Base-by-base conservation (phyloP, 1,140 invertebrate genomes). In the Ceratina calcarata region DNA sequence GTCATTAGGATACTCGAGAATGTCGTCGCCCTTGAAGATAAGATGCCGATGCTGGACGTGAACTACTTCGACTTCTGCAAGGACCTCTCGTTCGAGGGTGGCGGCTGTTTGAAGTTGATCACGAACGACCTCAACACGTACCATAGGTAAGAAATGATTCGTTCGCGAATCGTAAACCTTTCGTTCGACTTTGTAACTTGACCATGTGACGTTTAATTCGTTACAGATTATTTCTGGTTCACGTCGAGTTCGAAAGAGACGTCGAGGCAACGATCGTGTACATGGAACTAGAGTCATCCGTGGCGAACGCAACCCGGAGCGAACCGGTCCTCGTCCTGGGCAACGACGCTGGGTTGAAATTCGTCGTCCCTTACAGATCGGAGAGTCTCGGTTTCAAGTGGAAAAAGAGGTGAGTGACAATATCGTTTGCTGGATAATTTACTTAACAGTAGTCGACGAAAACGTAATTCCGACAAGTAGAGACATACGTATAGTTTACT, bases 71-170 rank as follows among this genome's bases (percentile, higher is more conserved):
- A 92, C 60, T 91, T 88, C 77, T 89, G 82, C 27, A 79, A 88
- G 15, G 67, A 86, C 49, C 86, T 89, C 71, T 89, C 92, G 12
- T 93, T 88, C 68, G 87, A 92, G 62, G 92, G 92, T 7, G 91
- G 92, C 37, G 90, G 91, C 37, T 91, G 91, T 67, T 75, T 93
- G 37, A 90, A 92, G 80, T 72, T 93, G 37, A 82, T 88, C n/a
- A 90, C 87, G 7, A 89, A 78, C 53, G 66, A 92, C 82, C 66
- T 71, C 12, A 72, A 15, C 49, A 22, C 70, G 0, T 91, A 91
- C 84, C 90, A 92, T 27, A 90, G 92, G 92, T 93, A 73, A 57
- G 55, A 57, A 57, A n/a, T 16, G 3, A 16, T 10, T 57, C 13
- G 0, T 57, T 16, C 13, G 10, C n/a, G 55, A 16, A 18, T 2